Conservation (phyloP, 2,113 vertebrate genomes). For the Nycticebus coucang region DNA sequence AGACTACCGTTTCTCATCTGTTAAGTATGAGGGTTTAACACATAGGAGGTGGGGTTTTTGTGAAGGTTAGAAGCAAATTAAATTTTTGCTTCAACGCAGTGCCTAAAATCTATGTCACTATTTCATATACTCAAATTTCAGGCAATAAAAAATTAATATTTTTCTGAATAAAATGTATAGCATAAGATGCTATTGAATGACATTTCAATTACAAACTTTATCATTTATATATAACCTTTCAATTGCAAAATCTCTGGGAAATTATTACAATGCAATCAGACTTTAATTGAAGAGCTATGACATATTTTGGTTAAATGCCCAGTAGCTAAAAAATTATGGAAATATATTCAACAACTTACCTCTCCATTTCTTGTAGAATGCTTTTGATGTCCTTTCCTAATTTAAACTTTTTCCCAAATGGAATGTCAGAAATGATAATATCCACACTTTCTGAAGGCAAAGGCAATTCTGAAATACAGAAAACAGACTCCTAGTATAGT, state of each 20-base stretch:
- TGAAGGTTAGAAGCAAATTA: not conserved
- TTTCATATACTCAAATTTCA: constrained; percentile 3
- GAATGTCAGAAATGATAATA: constrained; percentile 92
- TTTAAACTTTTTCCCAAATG: constrained; percentile 95
- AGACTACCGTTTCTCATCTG: not conserved
- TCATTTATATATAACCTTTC: no score
- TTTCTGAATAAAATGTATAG: constrained; percentile 24
- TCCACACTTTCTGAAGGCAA: constrained; percentile 88
- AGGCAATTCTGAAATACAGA: constrained; percentile 86
- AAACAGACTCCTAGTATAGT: constrained; percentile 27
- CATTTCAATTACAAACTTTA: constrained; percentile 23
- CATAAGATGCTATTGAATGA: not conserved
- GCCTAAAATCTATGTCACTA: not conserved
- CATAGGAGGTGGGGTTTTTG: not conserved
- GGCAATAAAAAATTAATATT: not conserved
- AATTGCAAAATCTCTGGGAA: not conserved
- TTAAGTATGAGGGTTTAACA: not conserved
- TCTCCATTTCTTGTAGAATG: constrained; percentile 93
- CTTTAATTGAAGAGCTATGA: not conserved
- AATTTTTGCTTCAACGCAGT: not conserved
- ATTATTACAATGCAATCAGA: constrained; percentile 2
- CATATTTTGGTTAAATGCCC: constrained; percentile 41
- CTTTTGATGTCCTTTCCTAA: constrained; percentile 84
- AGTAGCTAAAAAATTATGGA: constrained; percentile 22
- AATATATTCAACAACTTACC: constrained; percentile 82